A percentile compares a stretch with the other conserved stretches of the same genome.
Conservation (phyloP, 2,888 invertebrate species). For the Drosophila parthenogenetica region DNA sequence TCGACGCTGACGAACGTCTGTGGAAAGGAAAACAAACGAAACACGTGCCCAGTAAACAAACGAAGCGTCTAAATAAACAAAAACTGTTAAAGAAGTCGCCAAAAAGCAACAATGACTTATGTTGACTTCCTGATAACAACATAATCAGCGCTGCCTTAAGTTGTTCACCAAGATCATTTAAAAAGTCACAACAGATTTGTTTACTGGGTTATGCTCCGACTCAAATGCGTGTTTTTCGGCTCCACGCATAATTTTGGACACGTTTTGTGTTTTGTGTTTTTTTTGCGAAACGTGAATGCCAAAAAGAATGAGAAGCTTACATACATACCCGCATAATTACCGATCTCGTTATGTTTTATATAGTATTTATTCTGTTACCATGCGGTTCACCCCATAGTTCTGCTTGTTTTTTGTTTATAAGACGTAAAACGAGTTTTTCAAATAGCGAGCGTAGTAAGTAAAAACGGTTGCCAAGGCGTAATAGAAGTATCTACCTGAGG, state of each 20-base stretch:
- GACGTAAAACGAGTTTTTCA: conserved; percentile 67
- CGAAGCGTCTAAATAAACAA: conserved; percentile 29
- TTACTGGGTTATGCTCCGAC: conserved; percentile 27
- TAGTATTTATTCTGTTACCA: conserved; percentile 57
- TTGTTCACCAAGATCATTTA: neutral
- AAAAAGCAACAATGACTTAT: conserved; percentile 11
- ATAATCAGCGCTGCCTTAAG: neutral
- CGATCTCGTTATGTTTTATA: conserved; percentile 27
- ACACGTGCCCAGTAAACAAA: conserved; percentile 56
- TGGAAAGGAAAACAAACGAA: conserved; percentile 37
- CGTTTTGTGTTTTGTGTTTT: conserved; percentile 44
- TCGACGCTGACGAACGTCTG: conserved; percentile 36
- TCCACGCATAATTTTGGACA: conserved; percentile 34
- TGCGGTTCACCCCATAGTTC: conserved; percentile 36
- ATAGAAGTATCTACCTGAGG: conserved; percentile 68
- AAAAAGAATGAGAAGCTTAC: conserved; percentile 14
- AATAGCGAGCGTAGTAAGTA: conserved; percentile 24
- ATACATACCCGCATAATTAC: conserved; percentile 34
- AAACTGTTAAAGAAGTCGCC: conserved; percentile 29
- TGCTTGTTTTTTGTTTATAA: conserved; percentile 45
- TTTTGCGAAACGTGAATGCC: conserved; percentile 41
- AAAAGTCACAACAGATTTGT: conserved; percentile 2
- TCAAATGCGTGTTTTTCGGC: neutral
- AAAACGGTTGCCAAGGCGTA: conserved; percentile 55
- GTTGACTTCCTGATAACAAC: conserved; percentile 26